Evolutionary conservation across 2,797 vertebrate genomes (phyloP), one percentile per base, ranked within the genome.

Genomic region (Notolepis coatsorum): DNA sequence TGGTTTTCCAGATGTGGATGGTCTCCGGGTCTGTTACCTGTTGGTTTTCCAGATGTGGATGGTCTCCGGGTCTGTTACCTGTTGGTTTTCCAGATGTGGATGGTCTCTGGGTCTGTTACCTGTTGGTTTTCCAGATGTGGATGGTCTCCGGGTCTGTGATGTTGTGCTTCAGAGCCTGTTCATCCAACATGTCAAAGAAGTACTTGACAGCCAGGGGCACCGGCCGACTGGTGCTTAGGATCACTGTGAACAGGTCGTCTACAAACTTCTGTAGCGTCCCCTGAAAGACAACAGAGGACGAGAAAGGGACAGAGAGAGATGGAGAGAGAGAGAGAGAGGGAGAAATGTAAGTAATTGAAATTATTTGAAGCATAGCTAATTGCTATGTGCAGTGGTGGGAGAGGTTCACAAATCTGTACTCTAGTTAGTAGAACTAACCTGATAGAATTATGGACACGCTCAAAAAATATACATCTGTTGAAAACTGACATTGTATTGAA

Each of bases 11-110:
- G 28, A 8, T 31, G 3, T 4, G 2, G 1, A 5, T 33, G 20
- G 21, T 18, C 15, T 21, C n/a, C n/a, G n/a, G n/a, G 25, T 35
- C 2, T 3, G 35, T 10, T 12, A 53, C 97, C 97, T n/a, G n/a
- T n/a, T n/a, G n/a, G n/a, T n/a, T n/a, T n/a, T n/a, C n/a, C n/a
- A n/a, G n/a, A n/a, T n/a, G n/a, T n/a, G n/a, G 23, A 7, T 3
- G 38, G 45, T 51, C 46, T 6, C 5, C 24, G 9, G 23, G 38
- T 3, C 12, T 42, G 10, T 10, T 84, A 98, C 97, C 97, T 98
- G 92, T 99, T 99, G 75, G 97, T 99, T 85, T 99, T 99, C 97
- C 97, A 99, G 89, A 99, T 99, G 60, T 99, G 97, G 71, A 98
- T 96, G 15, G 96, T 98, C 84, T 99, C 97, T 0, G 95, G 90